A percentile compares a stretch with the other conserved stretches of the same genome.
These are phyloP conservation scores for Gastrophysa polygoni DNA, from an alignment of 2,888 invertebrate genomes.

Conservation along the genomic window DNA sequence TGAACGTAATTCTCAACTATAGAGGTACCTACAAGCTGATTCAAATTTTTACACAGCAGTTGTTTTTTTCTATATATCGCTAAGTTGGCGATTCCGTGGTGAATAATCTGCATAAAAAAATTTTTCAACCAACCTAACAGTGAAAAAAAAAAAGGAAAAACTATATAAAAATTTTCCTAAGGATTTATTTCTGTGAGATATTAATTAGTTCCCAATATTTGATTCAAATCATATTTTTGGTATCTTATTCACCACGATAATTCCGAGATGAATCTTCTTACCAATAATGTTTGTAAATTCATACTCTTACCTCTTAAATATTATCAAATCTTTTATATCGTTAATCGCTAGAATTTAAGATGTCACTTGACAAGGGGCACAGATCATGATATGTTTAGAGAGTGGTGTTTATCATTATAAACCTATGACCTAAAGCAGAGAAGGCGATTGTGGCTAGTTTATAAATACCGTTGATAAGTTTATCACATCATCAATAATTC, in stretches of 20 bases:
- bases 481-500: slow-evolving; percentile 53
- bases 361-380: slow-evolving; percentile 74
- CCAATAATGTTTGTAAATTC: slow-evolving; percentile 55
- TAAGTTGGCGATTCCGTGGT: slow-evolving; percentile 17
- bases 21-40: no score
- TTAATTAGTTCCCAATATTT: no score
- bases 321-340: slow-evolving; percentile 59
- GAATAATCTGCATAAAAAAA: slow-evolving; percentile 12
- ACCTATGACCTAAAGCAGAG: slow-evolving; percentile 62
- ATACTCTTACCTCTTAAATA: slow-evolving; percentile 57
- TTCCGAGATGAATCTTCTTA: slow-evolving; percentile 39
- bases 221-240: slow-evolving; percentile 14
- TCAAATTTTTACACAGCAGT: slow-evolving; percentile 43
- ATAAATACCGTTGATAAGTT: slow-evolving; percentile 56
- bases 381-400: slow-evolving; percentile 81
- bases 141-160: no score
- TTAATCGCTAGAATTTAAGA: slow-evolving; percentile 62
- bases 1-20: no score
- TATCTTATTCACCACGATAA: slow-evolving; percentile 25
- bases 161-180: no score
- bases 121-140: neutral
- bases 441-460: slow-evolving; percentile 62
- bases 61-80: slow-evolving; percentile 28
- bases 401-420: slow-evolving; percentile 69
- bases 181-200: no score